These are phyloP conservation scores for Aleiodes testaceus DNA, from an alignment of 2,888 invertebrate genomes.

Conservation along the genomic window DNA sequence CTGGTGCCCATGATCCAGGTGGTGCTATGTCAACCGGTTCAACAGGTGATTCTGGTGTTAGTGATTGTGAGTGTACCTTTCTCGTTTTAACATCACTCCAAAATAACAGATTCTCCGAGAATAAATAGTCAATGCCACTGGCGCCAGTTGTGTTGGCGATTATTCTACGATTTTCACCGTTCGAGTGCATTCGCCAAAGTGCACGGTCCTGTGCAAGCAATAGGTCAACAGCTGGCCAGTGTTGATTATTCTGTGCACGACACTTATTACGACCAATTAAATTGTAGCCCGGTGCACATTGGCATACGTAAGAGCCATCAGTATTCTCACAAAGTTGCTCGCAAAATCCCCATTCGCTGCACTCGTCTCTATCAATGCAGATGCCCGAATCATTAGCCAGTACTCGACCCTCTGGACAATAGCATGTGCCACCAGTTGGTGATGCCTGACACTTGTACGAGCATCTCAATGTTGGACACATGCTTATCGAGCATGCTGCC, in stretches of 20 bases:
- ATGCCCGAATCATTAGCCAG: constrained; percentile 88
- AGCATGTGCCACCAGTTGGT: constrained; percentile 90
- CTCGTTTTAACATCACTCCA: constrained; percentile 94
- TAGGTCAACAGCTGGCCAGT: constrained; percentile 75
- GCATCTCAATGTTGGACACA: constrained; percentile 90
- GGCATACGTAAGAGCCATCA: constrained; percentile 88
- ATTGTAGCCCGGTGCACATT: constrained; percentile 86
- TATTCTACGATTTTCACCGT: constrained; percentile 78
- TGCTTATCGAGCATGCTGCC: constrained; percentile 85
- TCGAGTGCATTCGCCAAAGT: constrained; percentile 81
- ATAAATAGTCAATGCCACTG: constrained; percentile 90
- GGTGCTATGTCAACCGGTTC: constrained; percentile 79
- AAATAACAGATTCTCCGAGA: constrained; percentile 83
- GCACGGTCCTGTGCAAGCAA: constrained; percentile 83
- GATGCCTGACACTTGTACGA: constrained; percentile 94
- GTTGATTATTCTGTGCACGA: constrained; percentile 75
- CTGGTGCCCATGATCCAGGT: constrained; percentile 91
- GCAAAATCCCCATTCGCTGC: constrained; percentile 93
- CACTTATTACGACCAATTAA: constrained; percentile 80
- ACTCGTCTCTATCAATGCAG: constrained; percentile 94
- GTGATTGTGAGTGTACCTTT: constrained; percentile 78
- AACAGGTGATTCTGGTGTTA: constrained; percentile 50
- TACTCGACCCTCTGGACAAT: constrained; percentile 88
- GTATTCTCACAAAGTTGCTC: constrained; percentile 95
- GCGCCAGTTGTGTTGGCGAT: constrained; percentile 89